Evolutionary conservation across 2,888 invertebrate genomes (phyloP).

Genomic region (Aphodius granarius): DNA sequence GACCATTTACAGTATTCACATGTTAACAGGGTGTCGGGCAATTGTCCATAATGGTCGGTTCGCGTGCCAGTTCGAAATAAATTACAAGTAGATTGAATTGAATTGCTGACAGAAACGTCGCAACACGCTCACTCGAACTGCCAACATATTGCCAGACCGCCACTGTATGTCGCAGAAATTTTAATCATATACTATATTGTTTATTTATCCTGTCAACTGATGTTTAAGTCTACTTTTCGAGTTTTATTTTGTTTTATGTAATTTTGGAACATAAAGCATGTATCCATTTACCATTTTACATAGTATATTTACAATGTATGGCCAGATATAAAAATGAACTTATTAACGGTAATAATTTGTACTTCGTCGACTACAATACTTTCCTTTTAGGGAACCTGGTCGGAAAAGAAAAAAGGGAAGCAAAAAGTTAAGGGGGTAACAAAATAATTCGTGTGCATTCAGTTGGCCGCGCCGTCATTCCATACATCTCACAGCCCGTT

Average conservation of each 20-base stretch:
- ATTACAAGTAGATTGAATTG: background rate
- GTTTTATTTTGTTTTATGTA: no score
- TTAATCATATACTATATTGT: background rate
- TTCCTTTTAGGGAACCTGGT: no score
- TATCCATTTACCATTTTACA: no score
- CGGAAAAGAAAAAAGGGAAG: no score
- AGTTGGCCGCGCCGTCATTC: background rate
- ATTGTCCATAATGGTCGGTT: background rate
- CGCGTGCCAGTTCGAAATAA: background rate
- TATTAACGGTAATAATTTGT: no score
- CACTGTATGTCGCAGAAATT: background rate
- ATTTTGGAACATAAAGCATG: no score
- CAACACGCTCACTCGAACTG: background rate
- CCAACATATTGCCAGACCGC: background rate
- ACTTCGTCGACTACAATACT: no score
- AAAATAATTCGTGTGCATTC: background rate
- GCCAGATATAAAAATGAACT: no score
- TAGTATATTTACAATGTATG: no score
- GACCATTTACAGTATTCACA: background rate
- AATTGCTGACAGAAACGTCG: background rate
- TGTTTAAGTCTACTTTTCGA: no score
- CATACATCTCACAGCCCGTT: background rate
- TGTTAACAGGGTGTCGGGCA: background rate
- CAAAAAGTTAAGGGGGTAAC: background rate
- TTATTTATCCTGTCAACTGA: no score